These are phyloP conservation scores for Microcebus ravelobensis DNA, from an alignment of 2,113 vertebrate genomes.

Conservation along the genomic window DNA sequence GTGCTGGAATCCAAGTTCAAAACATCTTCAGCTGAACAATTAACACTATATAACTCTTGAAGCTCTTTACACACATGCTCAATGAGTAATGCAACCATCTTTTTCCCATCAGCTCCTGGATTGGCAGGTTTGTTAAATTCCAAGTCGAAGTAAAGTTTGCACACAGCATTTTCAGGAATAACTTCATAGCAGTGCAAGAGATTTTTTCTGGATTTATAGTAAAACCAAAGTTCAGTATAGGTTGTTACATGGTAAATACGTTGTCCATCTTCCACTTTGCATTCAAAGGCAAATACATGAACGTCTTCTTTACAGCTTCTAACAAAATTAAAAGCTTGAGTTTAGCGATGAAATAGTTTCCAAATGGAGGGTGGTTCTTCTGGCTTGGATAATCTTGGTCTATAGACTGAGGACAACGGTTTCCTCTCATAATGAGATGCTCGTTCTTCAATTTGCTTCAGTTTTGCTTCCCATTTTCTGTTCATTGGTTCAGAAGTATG, in stretches of 20 bases:
- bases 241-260: too few relatives aligned
- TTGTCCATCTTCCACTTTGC: too few relatives aligned
- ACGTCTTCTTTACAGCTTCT: constrained; percentile 90
- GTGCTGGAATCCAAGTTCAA: constrained; percentile 97
- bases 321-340: constrained; percentile 88
- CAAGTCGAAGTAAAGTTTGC: constrained; percentile 98
- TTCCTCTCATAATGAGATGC: constrained; percentile 89
- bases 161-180: constrained; percentile 95
- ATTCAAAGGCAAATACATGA: too few relatives aligned
- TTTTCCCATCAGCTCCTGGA: constrained; percentile 87
- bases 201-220: constrained; percentile 70
- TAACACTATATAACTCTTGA: constrained; percentile 88
- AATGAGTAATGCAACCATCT: constrained; percentile 92
- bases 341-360: constrained; percentile 93
- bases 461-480: constrained; percentile 89
- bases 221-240: too few relatives aligned
- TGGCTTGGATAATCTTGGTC: constrained; percentile 90
- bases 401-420: constrained; percentile 89
- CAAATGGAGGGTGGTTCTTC: constrained; percentile 92
- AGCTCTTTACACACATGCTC: constrained; percentile 93
- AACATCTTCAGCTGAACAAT: constrained; percentile 88
- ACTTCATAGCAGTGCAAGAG: constrained; percentile 99
- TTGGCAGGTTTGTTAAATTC: constrained; percentile 94
- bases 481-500: constrained; percentile 79
- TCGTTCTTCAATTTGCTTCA: constrained; percentile 90